Base-by-base conservation (phyloP, 2,797 vertebrate species). In the Spinus pinus region DNA sequence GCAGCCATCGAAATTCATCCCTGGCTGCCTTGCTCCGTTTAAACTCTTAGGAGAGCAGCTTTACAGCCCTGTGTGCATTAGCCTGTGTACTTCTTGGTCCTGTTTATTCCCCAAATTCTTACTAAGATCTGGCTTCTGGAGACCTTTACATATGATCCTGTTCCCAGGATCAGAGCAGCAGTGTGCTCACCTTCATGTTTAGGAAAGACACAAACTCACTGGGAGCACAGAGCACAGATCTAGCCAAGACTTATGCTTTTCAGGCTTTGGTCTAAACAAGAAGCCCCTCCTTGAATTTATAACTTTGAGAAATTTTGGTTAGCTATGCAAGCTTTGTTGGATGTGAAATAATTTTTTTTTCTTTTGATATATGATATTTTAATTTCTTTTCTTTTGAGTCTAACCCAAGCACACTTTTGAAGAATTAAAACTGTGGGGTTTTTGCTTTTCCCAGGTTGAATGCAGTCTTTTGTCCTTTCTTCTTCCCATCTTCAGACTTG, bases 71-170 rank as follows among this genome's bases (percentile, higher is more conserved):
- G 37, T 84, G 33, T n/a, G 51, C 46, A 86, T 58, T 65, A 74
- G 65, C 27, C 57, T 18, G 33, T 16, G 15, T 7, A 3, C 60
- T 39, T 70, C 14, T 46, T 11, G 2, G 21, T 60, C 84, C 84
- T 49, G 30, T 74, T 97, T 91, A 94, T 96, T 93, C 77, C 27
- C 0, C 0, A 69, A 94, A 97, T 96, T 96, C 74, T 54, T 54
- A 86, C 73, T 61, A 90, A 96, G 95, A 82, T 92, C 83, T 60
- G 72, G 77, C 46, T 95, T 96, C 91, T 93, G 96, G 96, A 96
- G 93, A 96, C 57, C 84, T 91, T 83, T 88, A 79, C 35, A 22
- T 71, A 81, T 4, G 60, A 64, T 37, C 57, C 57, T 19, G 24
- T 94, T 50, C 3, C 37, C 80, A 94, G 35, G 35, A 10, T 4